Percentiles rank a stretch among this genome's conserved stretches.
These are phyloP conservation scores for Morpho helenor DNA, from an alignment of 2,888 invertebrate genomes.

Conservation along the genomic window DNA sequence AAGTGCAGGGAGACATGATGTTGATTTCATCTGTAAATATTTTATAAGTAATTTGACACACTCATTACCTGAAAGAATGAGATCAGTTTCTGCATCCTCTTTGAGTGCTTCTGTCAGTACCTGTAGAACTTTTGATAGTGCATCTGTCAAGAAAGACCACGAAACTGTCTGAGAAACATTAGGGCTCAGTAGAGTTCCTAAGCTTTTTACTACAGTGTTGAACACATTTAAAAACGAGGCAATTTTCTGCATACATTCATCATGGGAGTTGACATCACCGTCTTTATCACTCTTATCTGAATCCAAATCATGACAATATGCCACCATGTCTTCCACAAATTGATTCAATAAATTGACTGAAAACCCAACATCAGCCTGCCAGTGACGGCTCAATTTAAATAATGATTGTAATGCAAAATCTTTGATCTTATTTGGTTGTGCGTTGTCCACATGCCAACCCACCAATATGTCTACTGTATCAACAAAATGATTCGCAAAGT, in stretches of 20 bases:
- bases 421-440: slow-evolving; percentile 88
- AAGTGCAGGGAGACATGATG: slow-evolving; percentile 79
- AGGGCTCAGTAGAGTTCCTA: slow-evolving; percentile 68
- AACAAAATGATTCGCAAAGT: slow-evolving; percentile 88
- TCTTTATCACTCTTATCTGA: slow-evolving; percentile 67
- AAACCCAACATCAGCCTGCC: slow-evolving; percentile 91
- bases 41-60: slow-evolving; percentile 83
- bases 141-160: slow-evolving; percentile 81
- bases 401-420: slow-evolving; percentile 89
- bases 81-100: slow-evolving; percentile 79
- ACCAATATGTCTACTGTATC: slow-evolving; percentile 96
- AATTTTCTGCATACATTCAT: slow-evolving; percentile 82
- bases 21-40: slow-evolving; percentile 81
- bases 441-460: slow-evolving; percentile 96
- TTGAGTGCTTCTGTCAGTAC: slow-evolving; percentile 83
- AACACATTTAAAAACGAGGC: slow-evolving; percentile 89
- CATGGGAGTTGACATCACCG: slow-evolving; percentile 56
- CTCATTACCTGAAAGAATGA: slow-evolving; percentile 86
- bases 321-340: slow-evolving; percentile 95
- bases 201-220: slow-evolving; percentile 91
- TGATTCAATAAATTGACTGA: slow-evolving; percentile 91
- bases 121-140: slow-evolving; percentile 82
- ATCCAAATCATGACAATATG: slow-evolving; percentile 83
- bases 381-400: slow-evolving; percentile 89
- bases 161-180: slow-evolving; percentile 56